These are phyloP conservation scores for Ophion costatus DNA, from an alignment of 2,888 invertebrate genomes.

Conservation along the genomic window DNA sequence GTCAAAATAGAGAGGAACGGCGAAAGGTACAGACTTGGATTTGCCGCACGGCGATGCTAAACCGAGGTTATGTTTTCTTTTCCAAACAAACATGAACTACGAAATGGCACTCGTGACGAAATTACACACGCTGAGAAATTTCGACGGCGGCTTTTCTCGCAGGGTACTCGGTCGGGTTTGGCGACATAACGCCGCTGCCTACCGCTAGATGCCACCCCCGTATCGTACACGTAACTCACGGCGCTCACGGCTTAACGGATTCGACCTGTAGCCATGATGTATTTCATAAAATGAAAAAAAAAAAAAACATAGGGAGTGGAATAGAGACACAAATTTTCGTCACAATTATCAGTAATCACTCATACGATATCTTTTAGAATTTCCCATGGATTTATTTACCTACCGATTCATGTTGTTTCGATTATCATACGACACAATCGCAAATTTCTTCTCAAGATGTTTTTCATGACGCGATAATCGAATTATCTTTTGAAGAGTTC, in stretches of 20 bases:
- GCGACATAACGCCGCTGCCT: background rate
- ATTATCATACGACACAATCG: background rate
- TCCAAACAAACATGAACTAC: conserved; percentile 16
- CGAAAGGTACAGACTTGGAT: background rate
- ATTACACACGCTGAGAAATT: background rate
- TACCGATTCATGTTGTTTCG: background rate
- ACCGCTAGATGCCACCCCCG: background rate
- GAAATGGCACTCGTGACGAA: background rate
- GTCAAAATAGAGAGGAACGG: background rate
- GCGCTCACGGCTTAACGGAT: background rate
- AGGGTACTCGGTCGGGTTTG: background rate
- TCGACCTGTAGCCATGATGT: no score
- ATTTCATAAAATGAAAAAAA: no score
- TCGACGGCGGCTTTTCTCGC: background rate
- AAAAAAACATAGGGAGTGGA: background rate
- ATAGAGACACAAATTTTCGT: background rate
- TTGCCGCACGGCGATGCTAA: background rate
- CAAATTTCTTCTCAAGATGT: background rate
- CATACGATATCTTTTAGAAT: background rate
- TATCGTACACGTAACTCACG: background rate
- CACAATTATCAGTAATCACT: background rate
- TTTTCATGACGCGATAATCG: conserved; percentile 19
- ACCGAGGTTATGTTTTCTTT: conserved; percentile 45
- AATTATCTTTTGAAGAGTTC: background rate
- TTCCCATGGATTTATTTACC: background rate